phyloP scores from a whole-genome alignment of 2,797 vertebrate genomes.

The Galagoides demidoff region DNA sequence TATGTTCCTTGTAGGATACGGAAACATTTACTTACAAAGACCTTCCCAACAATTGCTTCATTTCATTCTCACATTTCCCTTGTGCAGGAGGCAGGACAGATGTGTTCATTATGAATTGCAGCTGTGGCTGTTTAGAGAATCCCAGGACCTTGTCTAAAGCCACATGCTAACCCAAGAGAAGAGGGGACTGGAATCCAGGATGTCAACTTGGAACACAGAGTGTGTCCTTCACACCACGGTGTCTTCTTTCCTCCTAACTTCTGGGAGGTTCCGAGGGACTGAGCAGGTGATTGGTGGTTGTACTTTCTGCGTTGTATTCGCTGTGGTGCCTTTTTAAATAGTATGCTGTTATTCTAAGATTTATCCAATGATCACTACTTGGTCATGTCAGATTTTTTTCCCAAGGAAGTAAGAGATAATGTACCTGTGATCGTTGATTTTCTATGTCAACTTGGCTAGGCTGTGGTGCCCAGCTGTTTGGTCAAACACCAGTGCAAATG shows the following conservation, averaged over 20 bases:
- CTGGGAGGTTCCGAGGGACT: background rate
- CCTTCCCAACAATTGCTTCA: background rate
- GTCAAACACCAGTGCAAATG: background rate
- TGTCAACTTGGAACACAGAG: fast-evolving
- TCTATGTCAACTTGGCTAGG: background rate
- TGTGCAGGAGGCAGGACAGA: background rate
- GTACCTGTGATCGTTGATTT: background rate
- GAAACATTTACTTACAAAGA: background rate
- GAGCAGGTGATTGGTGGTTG: background rate
- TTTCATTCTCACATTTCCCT: background rate
- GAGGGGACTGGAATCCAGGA: background rate
- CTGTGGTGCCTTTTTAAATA: background rate
- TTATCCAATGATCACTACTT: background rate
- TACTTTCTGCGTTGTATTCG: background rate
- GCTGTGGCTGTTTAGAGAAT: background rate
- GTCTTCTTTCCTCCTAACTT: background rate
- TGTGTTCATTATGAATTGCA: background rate
- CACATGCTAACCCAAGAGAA: background rate
- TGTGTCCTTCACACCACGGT: fast-evolving
- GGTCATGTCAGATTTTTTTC: background rate
- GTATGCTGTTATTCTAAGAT: background rate
- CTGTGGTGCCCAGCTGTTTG: background rate
- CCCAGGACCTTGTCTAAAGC: background rate
- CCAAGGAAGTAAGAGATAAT: background rate
- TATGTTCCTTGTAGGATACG: background rate